Evolutionary conservation across 1,140 invertebrate species (phyloP), one percentile per base, ranked within the genome.

Genomic region (Eulimnadia texana): DNA sequence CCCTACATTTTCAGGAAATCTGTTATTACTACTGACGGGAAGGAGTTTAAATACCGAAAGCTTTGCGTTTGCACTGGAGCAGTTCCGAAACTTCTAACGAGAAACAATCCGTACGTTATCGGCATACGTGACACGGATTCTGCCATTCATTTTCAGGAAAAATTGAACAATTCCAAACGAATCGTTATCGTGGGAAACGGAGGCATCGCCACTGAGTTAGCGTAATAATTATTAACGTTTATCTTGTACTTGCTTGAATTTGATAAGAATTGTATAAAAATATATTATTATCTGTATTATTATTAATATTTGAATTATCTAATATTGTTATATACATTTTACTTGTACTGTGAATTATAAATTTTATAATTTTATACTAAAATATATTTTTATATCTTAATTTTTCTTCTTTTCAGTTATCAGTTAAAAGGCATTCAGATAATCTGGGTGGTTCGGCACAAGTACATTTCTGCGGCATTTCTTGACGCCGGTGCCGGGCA

Each of bases 101-200:
- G 78, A 64, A 74, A 80, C 62, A 82, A 83, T 70, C 73, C 79
- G 0, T 76, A 80, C 70, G 80, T 97, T 51, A 67, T 97, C 54
- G 90, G 90, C 13, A 93, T 98, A 62, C 79, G 93, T 66, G 94
- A 98, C 70, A 96, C 90, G n/a, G 90, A 97, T 70, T 96, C 93
- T 23, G 90, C 95, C 0, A 71, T 84, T 70, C 79, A 82, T 62
- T 87, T 97, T 68, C 80, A 88, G 65, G 70, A 80, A 29, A 83
- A 80, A 69, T 72, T 98, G 6, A 72, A 72, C 56, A 71, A 75
- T 63, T 80, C 89, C 0, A 80, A 76, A 65, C 81, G 79, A 75
- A 79, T 98, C 66, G 69, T 90, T 0, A 79, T 99, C 53, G 79
- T 98, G 52, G 95, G 95, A 23, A 99, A 99, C 79, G 95, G 95